These are phyloP conservation scores for Cephus sareptanus DNA, from an alignment of 2,888 invertebrate genomes.

Conservation along the genomic window DNA sequence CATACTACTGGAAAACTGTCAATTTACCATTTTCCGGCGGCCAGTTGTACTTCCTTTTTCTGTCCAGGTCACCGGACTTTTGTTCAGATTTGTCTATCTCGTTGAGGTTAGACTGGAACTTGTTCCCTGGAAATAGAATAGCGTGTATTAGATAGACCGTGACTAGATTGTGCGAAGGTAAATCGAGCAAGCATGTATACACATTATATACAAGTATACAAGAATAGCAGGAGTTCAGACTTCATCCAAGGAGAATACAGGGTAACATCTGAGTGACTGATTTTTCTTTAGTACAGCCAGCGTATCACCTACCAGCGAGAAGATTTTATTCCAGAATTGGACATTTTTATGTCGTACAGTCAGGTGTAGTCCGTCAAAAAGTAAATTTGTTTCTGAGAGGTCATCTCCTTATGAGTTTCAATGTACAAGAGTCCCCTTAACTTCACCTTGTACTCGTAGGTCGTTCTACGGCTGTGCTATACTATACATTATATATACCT, in stretches of 20 bases:
- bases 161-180: not conserved
- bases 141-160: not conserved
- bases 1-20: not conserved
- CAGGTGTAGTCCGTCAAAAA: not conserved
- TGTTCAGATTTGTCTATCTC: slow-evolving; percentile 66
- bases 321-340: not conserved
- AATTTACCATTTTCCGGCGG: slow-evolving; percentile 30
- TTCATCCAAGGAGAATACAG: not conserved
- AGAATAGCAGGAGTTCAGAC: not conserved
- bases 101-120: slow-evolving; percentile 62
- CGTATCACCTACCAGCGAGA: not conserved
- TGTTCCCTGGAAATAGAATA: slow-evolving; percentile 51
- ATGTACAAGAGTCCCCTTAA: not conserved
- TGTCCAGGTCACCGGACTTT: slow-evolving; percentile 55
- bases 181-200: not conserved
- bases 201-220: not conserved
- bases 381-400: not conserved
- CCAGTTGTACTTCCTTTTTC: slow-evolving; percentile 58
- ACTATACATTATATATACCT: too few species aligned
- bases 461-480: not conserved
- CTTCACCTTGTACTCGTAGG: not conserved
- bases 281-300: not conserved
- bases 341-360: not conserved
- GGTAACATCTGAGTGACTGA: not conserved
- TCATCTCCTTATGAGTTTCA: not conserved